A percentile compares a stretch with the other conserved stretches of the same genome.
Conservation (phyloP, 2,888 invertebrate genomes). For the Aphidoletes aphidimyza region DNA sequence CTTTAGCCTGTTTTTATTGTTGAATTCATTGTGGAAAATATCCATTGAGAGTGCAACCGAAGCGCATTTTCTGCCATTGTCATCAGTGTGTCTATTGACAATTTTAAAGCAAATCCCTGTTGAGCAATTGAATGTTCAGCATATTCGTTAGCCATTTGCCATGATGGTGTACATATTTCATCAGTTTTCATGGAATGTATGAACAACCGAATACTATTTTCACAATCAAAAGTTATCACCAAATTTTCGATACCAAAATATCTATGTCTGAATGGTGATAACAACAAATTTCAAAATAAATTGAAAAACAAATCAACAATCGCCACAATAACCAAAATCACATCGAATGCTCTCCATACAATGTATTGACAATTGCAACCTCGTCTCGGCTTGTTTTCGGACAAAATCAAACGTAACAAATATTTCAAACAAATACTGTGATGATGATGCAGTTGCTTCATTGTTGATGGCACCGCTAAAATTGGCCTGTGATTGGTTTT, state of each 20-base stretch:
- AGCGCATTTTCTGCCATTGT: slow-evolving; percentile 6
- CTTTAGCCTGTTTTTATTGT: neutral
- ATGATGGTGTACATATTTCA: neutral
- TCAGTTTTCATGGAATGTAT: neutral
- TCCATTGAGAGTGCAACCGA: neutral
- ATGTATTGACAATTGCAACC: neutral
- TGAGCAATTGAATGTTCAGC: neutral
- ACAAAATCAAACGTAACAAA: neutral
- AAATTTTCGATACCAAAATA: neutral
- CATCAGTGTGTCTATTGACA: slow-evolving; percentile 26
- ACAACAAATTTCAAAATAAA: neutral
- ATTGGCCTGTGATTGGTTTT: too few relatives aligned
- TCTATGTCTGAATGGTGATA: neutral
- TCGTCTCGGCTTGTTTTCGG: neutral
- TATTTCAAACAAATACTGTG: too few relatives aligned
- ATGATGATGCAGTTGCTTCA: neutral
- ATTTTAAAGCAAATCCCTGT: neutral
- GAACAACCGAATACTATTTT: neutral
- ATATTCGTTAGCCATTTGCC: neutral
- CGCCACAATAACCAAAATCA: neutral
- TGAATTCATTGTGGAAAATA: neutral
- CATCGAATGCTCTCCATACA: too few relatives aligned
- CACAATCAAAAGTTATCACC: neutral
- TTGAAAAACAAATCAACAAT: slow-evolving; percentile 48
- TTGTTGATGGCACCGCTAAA: neutral